Evolutionary conservation across 2,888 invertebrate species (phyloP), one percentile per base, ranked within the genome.

Genomic region (Gandaritis pyraliata): DNA sequence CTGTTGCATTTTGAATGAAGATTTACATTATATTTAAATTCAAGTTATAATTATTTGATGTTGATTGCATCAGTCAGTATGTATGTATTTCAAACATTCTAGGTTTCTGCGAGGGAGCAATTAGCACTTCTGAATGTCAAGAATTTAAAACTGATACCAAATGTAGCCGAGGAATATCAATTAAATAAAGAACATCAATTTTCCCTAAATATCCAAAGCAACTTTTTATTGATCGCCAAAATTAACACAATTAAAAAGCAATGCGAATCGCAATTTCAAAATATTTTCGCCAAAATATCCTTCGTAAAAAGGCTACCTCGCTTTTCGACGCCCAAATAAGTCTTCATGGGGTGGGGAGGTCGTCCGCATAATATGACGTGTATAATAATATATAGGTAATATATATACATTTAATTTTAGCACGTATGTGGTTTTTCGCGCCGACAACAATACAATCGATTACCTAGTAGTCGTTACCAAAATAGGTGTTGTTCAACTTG

Each of bases 401-500:
- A 11, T n/a, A 12, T 46, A 46, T 15, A 45, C 43, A 47, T 45
- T 49, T 15, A 49, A 56, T 43, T 49, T 33, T 54, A 50, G 36
- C 50, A 49, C n/a, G n/a, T n/a, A n/a, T 45, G 49, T 33, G 38
- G 50, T 50, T 43, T 41, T 45, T 50, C 61, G 52, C 46, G 50
- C 38, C 51, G 47, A 12, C 83, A 83, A 84, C 64, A 64, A 64
- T 83, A 82, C 81, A 78, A 85, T 83, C 84, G 80, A 87, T 84
- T 81, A 80, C 73, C 73, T 72, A 59, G 84, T 78, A 74, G 77
- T 78, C 77, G 79, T 75, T 81, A 84, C 88, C 89, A 85, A 88
- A 89, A 83, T 86, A 80, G 88, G 87, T 68, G 68, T 64, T 72
- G 83, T 79, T 76, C 68, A 68, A 75, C 73, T 72, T 68, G 68